Evolutionary conservation across 2,113 vertebrate species (phyloP), one percentile per base, ranked within the genome.

Genomic region (Rhadina sibilatrix): DNA sequence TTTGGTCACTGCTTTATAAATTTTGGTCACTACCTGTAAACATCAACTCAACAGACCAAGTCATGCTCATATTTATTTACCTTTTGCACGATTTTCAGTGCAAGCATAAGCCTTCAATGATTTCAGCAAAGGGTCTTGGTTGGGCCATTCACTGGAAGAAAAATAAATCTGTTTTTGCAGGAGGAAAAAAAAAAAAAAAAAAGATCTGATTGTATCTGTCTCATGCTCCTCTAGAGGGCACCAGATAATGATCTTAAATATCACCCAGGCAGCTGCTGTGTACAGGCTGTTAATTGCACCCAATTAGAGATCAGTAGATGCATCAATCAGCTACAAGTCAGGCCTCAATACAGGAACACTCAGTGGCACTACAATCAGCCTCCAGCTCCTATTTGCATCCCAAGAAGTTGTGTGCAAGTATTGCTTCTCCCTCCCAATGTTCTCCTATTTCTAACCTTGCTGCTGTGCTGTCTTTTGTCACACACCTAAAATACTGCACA

Each of bases 141-240:
- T 74, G 28, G 25, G 38, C 25, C 15, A 38, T 31, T 77, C 35
- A 25, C n/a, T 44, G 2, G 21, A 50, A 83, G 8, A 37, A 76
- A 47, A 61, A 87, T 4, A 33, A 6, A 27, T n/a, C 38, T 42
- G 2, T 27, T 40, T 68, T 42, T 64, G 30, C 33, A 71, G 37
- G 6, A 2, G 3, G 6, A 4, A 15, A 12, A 31, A 35, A 24
- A 60, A 60, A 37, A 16, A 9, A n/a, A 35, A 56, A 25, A 37
- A 37, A 20, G 2, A 10, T 35, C 59, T 19, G 40, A 35, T 19
- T 50, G 18, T 33, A 38, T 71, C 40, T 61, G 12, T 75, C 87
- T 61, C 49, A 15, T 8, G 23, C 9, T 74, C 90, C 96, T 6
- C 82, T 13, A 88, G 95, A 94, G 85, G 90, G 93, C 95, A 92